Evolutionary conservation across 2,113 vertebrate species (phyloP), one percentile per base, ranked within the genome.

Genomic region (Pteropus alecto): DNA sequence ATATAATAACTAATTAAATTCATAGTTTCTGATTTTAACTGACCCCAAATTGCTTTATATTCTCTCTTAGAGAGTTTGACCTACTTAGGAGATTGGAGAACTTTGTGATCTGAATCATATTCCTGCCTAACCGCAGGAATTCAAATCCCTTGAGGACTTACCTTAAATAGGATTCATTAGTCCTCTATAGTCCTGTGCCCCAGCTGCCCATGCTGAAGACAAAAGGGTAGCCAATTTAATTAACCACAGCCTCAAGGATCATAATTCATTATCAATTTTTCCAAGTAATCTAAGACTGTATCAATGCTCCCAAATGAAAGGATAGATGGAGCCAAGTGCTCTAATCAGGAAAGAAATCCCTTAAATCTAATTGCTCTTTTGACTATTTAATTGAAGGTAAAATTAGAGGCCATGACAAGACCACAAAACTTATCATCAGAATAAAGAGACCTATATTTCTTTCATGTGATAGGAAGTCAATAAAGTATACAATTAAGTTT

Each of bases 171-270:
- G 92, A 96, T 94, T 98, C 85, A 97, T 96, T 58, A 96, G 56
- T 96, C 86, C 96, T 89, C 90, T 81, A 67, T 60, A 96, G 96
- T 93, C 41, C 15, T 95, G 96, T 92, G 97, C 73, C 82, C 84
- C 96, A 96, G 96, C 90, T 97, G 83, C 77, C 88, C 87, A 86
- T 43, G 30, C 74, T 97, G 33, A 98, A 98, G 84, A 97, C 96
- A 97, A 98, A 98, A 98, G 71, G 26, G 68, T 95, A 96, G 90
- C 93, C 96, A 98, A 97, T 98, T 98, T 98, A 98, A 98, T 98
- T 98, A 98, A 97, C 93, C 68, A 95, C 86, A 97, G 97, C 97
- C 91, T 97, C 77, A 33, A 98, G 98, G 95, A 97, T 87, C 78
- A 94, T 97, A 98, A 97, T 98, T 98, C 95, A 97, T 97, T 98